These are phyloP conservation scores for Abramis brama DNA, from an alignment of 2,113 vertebrate genomes.

Conservation along the genomic window DNA sequence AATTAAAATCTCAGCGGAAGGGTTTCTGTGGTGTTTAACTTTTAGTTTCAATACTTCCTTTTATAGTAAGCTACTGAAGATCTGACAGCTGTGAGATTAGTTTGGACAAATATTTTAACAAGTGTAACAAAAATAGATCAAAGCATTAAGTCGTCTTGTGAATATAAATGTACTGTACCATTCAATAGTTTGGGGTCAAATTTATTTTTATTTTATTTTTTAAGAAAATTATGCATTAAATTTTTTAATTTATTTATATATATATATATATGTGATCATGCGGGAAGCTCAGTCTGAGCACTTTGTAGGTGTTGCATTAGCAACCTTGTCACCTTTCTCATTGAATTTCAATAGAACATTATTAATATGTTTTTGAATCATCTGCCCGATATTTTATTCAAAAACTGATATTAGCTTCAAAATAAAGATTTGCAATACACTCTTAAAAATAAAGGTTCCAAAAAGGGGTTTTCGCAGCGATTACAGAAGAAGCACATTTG, in stretches of 20 bases:
- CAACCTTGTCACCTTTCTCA: slow-evolving; percentile 6
- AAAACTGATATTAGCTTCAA: neutral
- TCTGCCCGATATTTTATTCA: slow-evolving; percentile 1
- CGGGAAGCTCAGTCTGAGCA: slow-evolving; percentile 15
- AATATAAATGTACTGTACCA: neutral
- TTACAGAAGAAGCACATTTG: too few species aligned
- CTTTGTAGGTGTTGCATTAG: slow-evolving; percentile 25
- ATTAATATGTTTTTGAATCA: slow-evolving; percentile 23
- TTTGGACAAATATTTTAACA: neutral
- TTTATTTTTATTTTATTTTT: too few species aligned
- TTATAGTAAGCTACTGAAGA: neutral
- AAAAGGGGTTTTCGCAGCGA: too few species aligned
- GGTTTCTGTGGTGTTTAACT: neutral
- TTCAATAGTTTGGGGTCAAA: neutral
- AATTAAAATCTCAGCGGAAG: neutral
- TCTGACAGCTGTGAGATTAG: neutral
- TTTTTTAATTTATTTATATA: too few species aligned
- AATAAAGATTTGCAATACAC: too few species aligned
- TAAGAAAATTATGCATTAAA: too few species aligned
- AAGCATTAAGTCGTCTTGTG: neutral
- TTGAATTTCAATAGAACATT: neutral
- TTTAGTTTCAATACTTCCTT: neutral
- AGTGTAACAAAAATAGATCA: neutral
- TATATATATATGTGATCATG: neutral
- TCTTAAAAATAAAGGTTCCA: too few species aligned